Percentiles rank a stretch among this genome's conserved stretches.
Conservation (phyloP, 2,797 vertebrate species). For the Florisuga fusca region DNA sequence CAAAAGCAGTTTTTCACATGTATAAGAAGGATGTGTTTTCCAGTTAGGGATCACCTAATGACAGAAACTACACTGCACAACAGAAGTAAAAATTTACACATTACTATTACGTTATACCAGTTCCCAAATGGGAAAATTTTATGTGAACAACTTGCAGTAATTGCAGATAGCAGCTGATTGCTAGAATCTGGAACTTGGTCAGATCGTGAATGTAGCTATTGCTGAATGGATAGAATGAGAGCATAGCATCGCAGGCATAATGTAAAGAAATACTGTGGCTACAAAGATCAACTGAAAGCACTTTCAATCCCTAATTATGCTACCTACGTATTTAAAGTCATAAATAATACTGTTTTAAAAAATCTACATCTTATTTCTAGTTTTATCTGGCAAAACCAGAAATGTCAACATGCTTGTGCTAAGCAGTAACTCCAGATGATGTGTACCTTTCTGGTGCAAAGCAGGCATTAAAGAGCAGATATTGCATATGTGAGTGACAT, state of each 20-base stretch:
- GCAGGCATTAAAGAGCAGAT: conserved; percentile 34
- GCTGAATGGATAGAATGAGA: neutral
- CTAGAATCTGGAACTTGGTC: conserved; percentile 33
- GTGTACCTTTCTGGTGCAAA: conserved; percentile 70
- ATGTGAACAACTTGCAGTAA: conserved; percentile 39
- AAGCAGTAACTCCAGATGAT: conserved; percentile 61
- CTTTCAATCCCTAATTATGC: conserved; percentile 64
- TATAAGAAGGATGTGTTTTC: neutral
- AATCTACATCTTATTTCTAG: conserved; percentile 55
- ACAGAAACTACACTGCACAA: conserved; percentile 40
- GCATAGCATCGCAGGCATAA: conserved; percentile 4
- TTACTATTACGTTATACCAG: neutral
- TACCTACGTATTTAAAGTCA: conserved; percentile 56
- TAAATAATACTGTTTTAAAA: conserved; percentile 71
- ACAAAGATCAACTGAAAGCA: conserved; percentile 49
- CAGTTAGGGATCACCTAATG: conserved; percentile 34
- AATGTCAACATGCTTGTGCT: conserved; percentile 52
- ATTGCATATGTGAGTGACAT: neutral
- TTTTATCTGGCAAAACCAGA: conserved; percentile 62
- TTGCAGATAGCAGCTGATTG: conserved; percentile 27
- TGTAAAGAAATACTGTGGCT: conserved; percentile 23
- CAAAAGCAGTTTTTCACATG: neutral
- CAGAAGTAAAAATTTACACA: conserved; percentile 37
- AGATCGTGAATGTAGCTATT: conserved; percentile 39
- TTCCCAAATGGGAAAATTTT: conserved; percentile 24